Percentiles rank a stretch among this genome's conserved stretches.
Conservation (phyloP, 1,140 invertebrate genomes). For the Polyergus mexicanus region DNA sequence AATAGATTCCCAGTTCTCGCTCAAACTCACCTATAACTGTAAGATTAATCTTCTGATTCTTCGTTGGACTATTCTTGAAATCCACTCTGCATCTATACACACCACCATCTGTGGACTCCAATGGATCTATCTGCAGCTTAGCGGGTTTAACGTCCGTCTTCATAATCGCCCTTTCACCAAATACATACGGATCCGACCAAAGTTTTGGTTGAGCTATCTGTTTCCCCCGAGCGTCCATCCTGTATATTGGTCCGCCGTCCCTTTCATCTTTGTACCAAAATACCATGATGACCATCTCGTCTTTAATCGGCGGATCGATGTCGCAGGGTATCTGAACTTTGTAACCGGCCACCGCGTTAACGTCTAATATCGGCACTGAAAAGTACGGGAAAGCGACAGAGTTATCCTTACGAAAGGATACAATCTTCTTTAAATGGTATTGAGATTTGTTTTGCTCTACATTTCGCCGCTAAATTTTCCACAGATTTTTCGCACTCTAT, state of each 20-base stretch:
- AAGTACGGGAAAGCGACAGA: conserved; percentile 45
- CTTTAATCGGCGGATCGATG: conserved; percentile 85
- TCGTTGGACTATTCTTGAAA: conserved; percentile 90
- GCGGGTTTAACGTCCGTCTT: conserved; percentile 87
- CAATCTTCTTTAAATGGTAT: background rate
- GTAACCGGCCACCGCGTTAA: conserved; percentile 89
- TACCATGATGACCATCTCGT: conserved; percentile 90
- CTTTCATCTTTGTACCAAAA: conserved; percentile 91
- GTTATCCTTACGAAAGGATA: conserved; percentile 32
- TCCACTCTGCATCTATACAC: conserved; percentile 92
- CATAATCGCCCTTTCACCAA: conserved; percentile 88
- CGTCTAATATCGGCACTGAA: conserved; percentile 87
- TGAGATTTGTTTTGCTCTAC: background rate
- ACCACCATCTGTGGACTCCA: conserved; percentile 89
- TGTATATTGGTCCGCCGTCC: conserved; percentile 85
- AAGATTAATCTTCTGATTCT: conserved; percentile 91
- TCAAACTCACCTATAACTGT: conserved; percentile 91
- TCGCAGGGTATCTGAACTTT: conserved; percentile 90
- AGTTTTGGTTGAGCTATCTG: conserved; percentile 82
- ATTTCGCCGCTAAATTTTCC: background rate
- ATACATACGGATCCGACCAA: conserved; percentile 90
- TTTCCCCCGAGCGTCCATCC: conserved; percentile 84
- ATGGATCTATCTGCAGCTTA: conserved; percentile 87
- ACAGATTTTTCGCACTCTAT: background rate
- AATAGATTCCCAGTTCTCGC: conserved; percentile 4